A percentile compares a stretch with the other conserved stretches of the same genome.
These are phyloP conservation scores for Caenorhabditis sulstoni DNA, from an alignment of 2,888 invertebrate species.

Conservation along the genomic window DNA sequence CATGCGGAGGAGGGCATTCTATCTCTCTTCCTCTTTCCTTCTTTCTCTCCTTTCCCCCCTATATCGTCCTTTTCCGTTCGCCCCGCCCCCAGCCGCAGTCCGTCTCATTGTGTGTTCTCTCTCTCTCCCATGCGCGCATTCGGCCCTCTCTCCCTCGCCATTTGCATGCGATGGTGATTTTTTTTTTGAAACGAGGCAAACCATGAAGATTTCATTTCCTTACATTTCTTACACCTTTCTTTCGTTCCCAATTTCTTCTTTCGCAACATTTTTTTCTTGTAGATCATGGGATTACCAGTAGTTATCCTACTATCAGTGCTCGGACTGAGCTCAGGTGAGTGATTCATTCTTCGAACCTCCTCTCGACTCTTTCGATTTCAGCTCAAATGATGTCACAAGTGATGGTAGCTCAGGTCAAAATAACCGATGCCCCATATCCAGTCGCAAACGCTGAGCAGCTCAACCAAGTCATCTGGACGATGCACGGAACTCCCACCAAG, in stretches of 20 bases:
- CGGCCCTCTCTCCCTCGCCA: constrained; percentile 48
- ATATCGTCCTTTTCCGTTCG: constrained; percentile 51
- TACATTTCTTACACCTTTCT: constrained; percentile 28
- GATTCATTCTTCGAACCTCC: not conserved
- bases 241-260: constrained; percentile 13
- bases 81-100: constrained; percentile 35
- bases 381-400: constrained; percentile 60
- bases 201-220: constrained; percentile 57
- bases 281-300: constrained; percentile 59
- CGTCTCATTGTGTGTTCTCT: constrained; percentile 56
- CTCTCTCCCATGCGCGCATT: constrained; percentile 51
- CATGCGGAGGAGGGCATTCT: constrained; percentile 38
- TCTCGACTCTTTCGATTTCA: constrained; percentile 30
- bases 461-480: constrained; percentile 77
- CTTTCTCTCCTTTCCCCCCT: not conserved
- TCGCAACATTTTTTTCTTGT: constrained; percentile 16
- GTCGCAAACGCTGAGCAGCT: constrained; percentile 78
- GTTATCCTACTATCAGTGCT: constrained; percentile 27
- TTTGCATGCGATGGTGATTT: constrained; percentile 58
- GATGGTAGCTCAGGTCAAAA: constrained; percentile 76
- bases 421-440: constrained; percentile 77
- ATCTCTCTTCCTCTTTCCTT: constrained; percentile 5
- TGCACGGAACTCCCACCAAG: constrained; percentile 75
- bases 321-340: constrained; percentile 34
- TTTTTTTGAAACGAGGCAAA: constrained; percentile 39